Evolutionary conservation across 2,888 invertebrate genomes (phyloP), one percentile per base, ranked within the genome.

Genomic region (Hesperia comma): DNA sequence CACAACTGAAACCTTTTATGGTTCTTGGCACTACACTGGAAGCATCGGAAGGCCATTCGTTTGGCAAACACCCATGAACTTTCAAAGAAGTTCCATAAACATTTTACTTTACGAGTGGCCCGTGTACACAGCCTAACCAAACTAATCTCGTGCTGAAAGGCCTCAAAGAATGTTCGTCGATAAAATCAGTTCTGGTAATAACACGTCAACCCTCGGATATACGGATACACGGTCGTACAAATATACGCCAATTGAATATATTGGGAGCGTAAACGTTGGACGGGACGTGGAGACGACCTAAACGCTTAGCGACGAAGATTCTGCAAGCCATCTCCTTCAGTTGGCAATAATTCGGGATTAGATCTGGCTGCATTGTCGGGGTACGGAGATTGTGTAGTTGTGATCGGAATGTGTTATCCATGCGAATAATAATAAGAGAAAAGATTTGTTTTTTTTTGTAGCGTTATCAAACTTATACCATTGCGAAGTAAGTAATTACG

Each of bases 151-250:
- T 2, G 17, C 46, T 49, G 37, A 62, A 55, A 62, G 53, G 21
- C 26, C 46, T 43, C 46, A 43, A 19, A 15, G 54, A 55, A 33
- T 63, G 61, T 63, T n/a, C 46, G 54, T 32, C 54, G 68, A 66
- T 66, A 69, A 63, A 67, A 69, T 69, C 61, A 68, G 63, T 56
- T 63, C 60, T 66, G 62, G 69, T 63, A 69, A 66, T 61, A 68
- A 64, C 69, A 49, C 55, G 68, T 54, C 67, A 69, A 56, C 60
- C 60, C 69, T 58, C 37, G 60, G 67, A 62, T 61, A 57, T 67
- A 67, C 49, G 49, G 46, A 58, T 17, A 63, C 51, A 66, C 53
- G 17, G 53, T 41, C 54, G 46, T 56, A 64, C 51, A 67, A 63
- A 61, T 60, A 68, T 60, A 68, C 55, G 58, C 54, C 68, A 61